Evolutionary conservation across 2,888 invertebrate species (phyloP).

Genomic region (Lycaena phlaeas): DNA sequence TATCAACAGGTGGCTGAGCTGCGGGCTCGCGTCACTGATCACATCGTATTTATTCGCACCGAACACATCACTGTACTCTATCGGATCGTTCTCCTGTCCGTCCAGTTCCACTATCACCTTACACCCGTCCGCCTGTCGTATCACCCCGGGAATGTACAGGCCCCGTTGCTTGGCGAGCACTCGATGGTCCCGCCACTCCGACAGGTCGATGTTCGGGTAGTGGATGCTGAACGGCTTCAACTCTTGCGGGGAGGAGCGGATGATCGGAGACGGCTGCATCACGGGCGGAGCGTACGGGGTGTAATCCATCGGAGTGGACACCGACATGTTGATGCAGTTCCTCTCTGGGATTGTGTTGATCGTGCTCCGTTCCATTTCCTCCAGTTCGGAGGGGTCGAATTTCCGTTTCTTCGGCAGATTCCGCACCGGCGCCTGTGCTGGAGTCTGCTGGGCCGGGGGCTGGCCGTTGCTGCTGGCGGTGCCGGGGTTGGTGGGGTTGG

Average conservation of each 20-base stretch:
- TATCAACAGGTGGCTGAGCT: conserved; percentile 83
- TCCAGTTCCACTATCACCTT: conserved; percentile 89
- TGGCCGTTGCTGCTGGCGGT: conserved; percentile 45
- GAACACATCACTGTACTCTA: conserved; percentile 84
- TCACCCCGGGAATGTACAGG: conserved; percentile 90
- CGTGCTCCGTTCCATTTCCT: conserved; percentile 75
- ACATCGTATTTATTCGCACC: conserved; percentile 87
- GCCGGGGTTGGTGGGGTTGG: conserved; percentile 59
- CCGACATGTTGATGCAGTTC: conserved; percentile 25
- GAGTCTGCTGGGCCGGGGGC: conserved; percentile 44
- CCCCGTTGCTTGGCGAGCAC: conserved; percentile 90
- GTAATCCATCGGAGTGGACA: conserved; percentile 41
- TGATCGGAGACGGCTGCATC: conserved; percentile 50
- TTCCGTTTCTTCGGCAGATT: conserved; percentile 96
- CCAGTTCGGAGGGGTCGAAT: conserved; percentile 84
- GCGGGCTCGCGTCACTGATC: conserved; percentile 94
- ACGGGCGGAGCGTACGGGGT: conserved; percentile 35
- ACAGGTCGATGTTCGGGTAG: conserved; percentile 84
- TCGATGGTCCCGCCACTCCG: conserved; percentile 94
- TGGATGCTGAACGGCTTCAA: conserved; percentile 50
- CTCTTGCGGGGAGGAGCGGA: conserved; percentile 72
- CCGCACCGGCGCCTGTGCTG: conserved; percentile 74
- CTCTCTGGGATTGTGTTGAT: conserved; percentile 43
- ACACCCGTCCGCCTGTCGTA: conserved; percentile 79
- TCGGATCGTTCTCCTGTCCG: conserved; percentile 78